Percentiles rank a stretch among this genome's conserved stretches.
These are phyloP conservation scores for Zoroaster sp. DNA, from an alignment of 53 echinoderm and acorn worm species.

Conservation along the genomic window DNA sequence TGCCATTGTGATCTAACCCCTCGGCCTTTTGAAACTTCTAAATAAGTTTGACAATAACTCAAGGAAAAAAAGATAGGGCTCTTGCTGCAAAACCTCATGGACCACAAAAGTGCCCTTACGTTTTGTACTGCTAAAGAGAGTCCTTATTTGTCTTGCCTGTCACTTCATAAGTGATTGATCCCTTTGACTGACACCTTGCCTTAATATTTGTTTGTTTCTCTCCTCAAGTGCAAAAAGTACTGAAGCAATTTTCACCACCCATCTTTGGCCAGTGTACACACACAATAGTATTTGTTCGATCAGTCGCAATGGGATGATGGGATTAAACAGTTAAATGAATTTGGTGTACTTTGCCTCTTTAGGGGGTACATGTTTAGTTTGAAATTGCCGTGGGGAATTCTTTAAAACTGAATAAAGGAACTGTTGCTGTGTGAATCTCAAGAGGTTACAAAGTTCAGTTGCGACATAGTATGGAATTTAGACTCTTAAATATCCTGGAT, in stretches of 20 bases:
- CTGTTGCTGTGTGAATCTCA: neutral
- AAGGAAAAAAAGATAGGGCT: neutral
- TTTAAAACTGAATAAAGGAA: neutral
- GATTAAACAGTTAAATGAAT: constrained; percentile 9
- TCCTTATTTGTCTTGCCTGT: constrained; percentile 10
- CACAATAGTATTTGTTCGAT: constrained; percentile 23
- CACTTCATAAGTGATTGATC: neutral
- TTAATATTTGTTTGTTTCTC: constrained; percentile 5
- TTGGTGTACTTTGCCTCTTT: constrained; percentile 28
- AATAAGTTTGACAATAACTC: neutral
- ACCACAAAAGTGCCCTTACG: neutral
- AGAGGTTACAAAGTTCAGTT: neutral
- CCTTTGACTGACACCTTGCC: constrained; percentile 7
- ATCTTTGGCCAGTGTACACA: constrained; percentile 34
- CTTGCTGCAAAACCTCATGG: neutral
- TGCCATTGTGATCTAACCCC: neutral
- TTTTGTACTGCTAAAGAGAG: neutral
- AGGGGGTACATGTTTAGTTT: constrained; percentile 20
- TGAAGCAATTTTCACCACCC: constrained; percentile 8
- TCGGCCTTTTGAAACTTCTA: neutral
- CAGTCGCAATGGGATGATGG: neutral
- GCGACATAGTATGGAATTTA: no score
- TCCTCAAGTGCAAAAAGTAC: constrained; percentile 10
- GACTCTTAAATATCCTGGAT: no score
- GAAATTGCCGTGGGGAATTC: constrained; percentile 9